Evolutionary conservation across 2,797 vertebrate genomes (phyloP), one percentile per base, ranked within the genome.

Genomic region (Nasua narica): DNA sequence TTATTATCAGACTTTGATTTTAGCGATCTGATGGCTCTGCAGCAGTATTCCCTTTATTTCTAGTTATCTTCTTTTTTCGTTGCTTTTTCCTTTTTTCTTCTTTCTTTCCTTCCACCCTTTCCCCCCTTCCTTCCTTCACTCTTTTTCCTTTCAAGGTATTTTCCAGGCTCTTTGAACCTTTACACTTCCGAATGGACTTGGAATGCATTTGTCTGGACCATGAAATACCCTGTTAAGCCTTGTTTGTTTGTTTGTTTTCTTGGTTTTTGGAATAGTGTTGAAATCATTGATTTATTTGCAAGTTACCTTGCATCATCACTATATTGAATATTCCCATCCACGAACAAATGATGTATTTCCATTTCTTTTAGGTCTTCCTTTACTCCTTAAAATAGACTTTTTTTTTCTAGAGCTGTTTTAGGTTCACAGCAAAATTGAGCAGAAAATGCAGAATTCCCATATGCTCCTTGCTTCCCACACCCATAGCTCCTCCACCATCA

Each of bases 351-450:
- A 43, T 35, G 9, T 23, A 81, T 74, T 78, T 76, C 58, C 69
- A 91, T 25, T 91, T 84, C 19, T 67, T 32, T 32, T 52, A 78
- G 40, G 21, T 43, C 32, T 76, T 81, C 60, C 12, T 76, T 76
- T 87, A 79, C 62, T 82, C 62, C 70, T 93, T 69, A 52, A 43
- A 87, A 40, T 67, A 67, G n/a, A 43, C 56, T 90, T 60, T 43
- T 87, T 52, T 87, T 77, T 86, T 88, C 35, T 37, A 94, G 56
- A 76, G 50, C 7, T 35, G 58, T 43, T 76, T 76, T 58, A 10
- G 18, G 40, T 67, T 92, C 85, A 54, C 72, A 58, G 78, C 37
- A 79, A 85, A 92, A 50, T 0, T 48, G 62, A 76, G 56, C 11
- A 1, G n/a, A 46, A 83, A 87, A 37, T 32, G 19, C 65, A 37